Evolutionary conservation across 1,140 invertebrate species (phyloP).

Genomic region (Micrasema minimum): DNA sequence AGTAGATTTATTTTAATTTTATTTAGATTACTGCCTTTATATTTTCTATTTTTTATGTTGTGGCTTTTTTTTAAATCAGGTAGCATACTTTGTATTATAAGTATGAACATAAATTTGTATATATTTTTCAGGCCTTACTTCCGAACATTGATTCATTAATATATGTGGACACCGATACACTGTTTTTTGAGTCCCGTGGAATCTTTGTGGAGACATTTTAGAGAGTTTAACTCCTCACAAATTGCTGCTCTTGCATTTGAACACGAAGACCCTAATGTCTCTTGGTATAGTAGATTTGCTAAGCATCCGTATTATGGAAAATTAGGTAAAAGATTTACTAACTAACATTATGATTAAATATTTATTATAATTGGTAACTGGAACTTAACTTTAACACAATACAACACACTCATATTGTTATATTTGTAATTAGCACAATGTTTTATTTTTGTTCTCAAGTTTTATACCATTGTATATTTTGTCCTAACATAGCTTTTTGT

Average conservation of each 20-base stretch:
- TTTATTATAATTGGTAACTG: no score
- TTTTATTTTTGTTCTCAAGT: no score
- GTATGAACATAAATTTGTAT: no score
- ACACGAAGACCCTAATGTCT: conserved; percentile 89
- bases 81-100: no score
- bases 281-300: conserved; percentile 97
- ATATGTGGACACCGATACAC: conserved; percentile 93
- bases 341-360: not conserved
- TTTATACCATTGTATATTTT: no score
- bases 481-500: no score
- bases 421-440: no score
- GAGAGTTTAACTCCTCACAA: conserved; percentile 85
- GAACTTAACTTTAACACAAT: no score
- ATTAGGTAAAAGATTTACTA: conserved; percentile 72
- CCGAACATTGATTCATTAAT: conserved; percentile 85
- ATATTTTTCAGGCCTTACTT: conserved; percentile 78
- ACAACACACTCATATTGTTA: no score
- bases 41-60: conserved; percentile 9
- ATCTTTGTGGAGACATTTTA: conserved; percentile 85
- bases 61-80: no score
- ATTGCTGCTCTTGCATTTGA: conserved; percentile 89
- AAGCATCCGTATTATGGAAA: conserved; percentile 93
- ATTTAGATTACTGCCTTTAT: conserved; percentile 14
- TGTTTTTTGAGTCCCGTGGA: conserved; percentile 87
- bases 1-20: conserved; percentile 51